Evolutionary conservation across 2,797 vertebrate genomes (phyloP).

Genomic region (Nyctalus aviator): DNA sequence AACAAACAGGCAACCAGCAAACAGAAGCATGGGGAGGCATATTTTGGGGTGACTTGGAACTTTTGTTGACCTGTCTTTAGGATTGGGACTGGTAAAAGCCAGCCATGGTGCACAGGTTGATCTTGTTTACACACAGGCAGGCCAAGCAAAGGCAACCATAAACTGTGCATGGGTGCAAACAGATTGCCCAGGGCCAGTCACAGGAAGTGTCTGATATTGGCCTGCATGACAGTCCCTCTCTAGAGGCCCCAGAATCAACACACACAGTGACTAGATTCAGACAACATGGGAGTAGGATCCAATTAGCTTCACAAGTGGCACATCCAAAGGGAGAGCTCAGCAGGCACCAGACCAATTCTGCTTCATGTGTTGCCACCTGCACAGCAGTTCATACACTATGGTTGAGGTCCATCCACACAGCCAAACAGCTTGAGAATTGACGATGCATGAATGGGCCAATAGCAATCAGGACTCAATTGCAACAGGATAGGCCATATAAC

Average conservation of each 20-base stretch:
- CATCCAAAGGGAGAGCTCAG: neutral
- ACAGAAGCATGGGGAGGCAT: too few relatives aligned
- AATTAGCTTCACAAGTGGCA: too few relatives aligned
- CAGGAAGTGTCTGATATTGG: too few relatives aligned
- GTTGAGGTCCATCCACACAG: neutral
- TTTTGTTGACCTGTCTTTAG: neutral
- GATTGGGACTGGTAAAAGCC: neutral
- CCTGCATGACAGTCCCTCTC: too few relatives aligned
- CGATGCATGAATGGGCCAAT: neutral
- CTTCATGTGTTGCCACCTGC: neutral
- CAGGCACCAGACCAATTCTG: neutral
- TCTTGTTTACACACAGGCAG: neutral
- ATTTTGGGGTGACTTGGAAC: neutral
- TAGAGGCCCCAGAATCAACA: too few relatives aligned
- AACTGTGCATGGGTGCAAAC: neutral
- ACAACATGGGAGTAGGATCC: too few relatives aligned
- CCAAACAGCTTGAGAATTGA: neutral
- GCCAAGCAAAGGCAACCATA: neutral
- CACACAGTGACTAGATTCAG: too few relatives aligned
- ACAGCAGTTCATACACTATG: neutral
- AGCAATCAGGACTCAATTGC: neutral
- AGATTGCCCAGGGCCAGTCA: neutral
- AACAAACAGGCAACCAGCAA: too few relatives aligned
- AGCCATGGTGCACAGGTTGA: neutral
- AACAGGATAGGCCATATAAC: neutral